Conservation (phyloP, 2,797 vertebrate genomes). For the Sphaeramia orbicularis region DNA sequence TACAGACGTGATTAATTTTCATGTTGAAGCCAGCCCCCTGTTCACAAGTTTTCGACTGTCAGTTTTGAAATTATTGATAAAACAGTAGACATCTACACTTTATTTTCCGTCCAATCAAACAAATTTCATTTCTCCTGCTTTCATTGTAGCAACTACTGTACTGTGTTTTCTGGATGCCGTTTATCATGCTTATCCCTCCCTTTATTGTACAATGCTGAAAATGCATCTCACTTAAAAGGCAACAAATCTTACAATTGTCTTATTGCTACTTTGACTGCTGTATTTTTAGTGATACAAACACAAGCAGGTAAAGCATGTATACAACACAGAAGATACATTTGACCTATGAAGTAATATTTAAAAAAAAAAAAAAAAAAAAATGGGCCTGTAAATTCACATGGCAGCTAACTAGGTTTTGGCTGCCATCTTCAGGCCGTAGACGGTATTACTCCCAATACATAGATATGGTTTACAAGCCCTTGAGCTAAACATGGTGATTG, state of each 20-base stretch:
- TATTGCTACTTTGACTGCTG: constrained; percentile 57
- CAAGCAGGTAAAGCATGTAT: constrained; percentile 66
- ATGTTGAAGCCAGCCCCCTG: constrained; percentile 35
- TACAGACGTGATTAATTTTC: constrained; percentile 57
- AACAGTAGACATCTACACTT: constrained; percentile 48
- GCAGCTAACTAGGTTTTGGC: constrained; percentile 82
- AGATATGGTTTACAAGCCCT: constrained; percentile 68
- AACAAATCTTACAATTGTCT: constrained; percentile 64
- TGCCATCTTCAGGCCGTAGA: constrained; percentile 86
- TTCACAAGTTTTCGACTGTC: constrained; percentile 53
- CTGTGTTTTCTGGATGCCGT: constrained; percentile 60
- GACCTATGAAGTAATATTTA: constrained; percentile 81
- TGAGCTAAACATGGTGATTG: constrained; percentile 78
- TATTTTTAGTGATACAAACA: constrained; percentile 68
- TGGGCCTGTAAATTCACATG: constrained; percentile 41
- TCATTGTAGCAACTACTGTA: constrained; percentile 40
- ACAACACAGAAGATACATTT: constrained; percentile 64
- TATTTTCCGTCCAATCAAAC: constrained; percentile 62
- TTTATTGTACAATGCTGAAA: constrained; percentile 55
- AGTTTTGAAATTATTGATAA: constrained; percentile 48
- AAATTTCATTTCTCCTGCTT: constrained; percentile 44
- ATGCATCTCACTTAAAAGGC: constrained; percentile 74
- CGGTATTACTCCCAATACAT: constrained; percentile 52
- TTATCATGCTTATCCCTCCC: constrained; percentile 64
- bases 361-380: constrained; percentile 50